A percentile compares a stretch with the other conserved stretches of the same genome.
These are phyloP conservation scores for Carduelis carduelis DNA, from an alignment of 2,797 vertebrate genomes.

Conservation along the genomic window DNA sequence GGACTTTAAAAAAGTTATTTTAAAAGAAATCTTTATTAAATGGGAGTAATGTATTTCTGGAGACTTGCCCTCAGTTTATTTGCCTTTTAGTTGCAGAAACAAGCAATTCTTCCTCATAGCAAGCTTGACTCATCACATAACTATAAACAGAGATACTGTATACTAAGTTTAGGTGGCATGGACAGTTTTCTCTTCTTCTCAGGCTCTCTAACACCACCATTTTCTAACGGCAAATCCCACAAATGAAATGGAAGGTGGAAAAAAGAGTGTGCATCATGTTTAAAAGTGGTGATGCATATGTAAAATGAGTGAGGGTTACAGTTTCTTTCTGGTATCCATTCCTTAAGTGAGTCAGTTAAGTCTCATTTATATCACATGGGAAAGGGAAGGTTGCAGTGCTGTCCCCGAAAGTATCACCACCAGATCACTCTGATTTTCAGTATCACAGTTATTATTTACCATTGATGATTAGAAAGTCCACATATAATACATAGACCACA, in stretches of 20 bases:
- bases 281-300: neutral
- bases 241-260: neutral
- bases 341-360: neutral
- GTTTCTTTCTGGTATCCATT: neutral
- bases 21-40: neutral
- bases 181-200: neutral
- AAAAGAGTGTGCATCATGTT: neutral
- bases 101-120: neutral
- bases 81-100: neutral
- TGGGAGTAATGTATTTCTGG: neutral
- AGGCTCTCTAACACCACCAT: neutral
- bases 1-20: neutral
- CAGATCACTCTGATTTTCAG: neutral
- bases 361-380: neutral
- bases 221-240: neutral
- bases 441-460: neutral
- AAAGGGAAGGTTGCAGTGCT: neutral
- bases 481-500: neutral
- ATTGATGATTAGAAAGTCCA: neutral
- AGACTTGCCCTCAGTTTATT: neutral
- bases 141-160: neutral
- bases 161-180: neutral
- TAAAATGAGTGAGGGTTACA: neutral
- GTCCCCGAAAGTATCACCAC: neutral
- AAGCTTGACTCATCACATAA: neutral